Percentiles rank a stretch among this genome's conserved stretches.
Evolutionary conservation across 2,113 vertebrate species (phyloP).

Genomic region (Rattus rattus): DNA sequence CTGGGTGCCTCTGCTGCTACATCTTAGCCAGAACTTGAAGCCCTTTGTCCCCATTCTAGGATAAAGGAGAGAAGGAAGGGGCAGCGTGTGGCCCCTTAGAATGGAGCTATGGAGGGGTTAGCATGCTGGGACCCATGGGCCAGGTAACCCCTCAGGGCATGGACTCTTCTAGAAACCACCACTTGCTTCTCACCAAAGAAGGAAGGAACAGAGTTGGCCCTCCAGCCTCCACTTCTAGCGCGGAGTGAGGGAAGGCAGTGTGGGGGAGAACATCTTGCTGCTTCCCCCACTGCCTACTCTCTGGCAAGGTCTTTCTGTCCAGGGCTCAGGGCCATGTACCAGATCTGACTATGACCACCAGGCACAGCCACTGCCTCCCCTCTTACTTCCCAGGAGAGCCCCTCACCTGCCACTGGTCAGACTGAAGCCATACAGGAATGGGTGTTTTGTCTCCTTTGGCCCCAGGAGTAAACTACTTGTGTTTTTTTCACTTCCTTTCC

Average conservation of each 20-base stretch:
- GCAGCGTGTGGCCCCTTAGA: background rate
- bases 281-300: background rate
- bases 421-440: conserved; percentile 76
- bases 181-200: conserved; percentile 56
- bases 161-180: conserved; percentile 5
- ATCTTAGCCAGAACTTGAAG: conserved; percentile 66
- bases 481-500: conserved; percentile 68
- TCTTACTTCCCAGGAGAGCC: conserved; percentile 33
- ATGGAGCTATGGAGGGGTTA: background rate
- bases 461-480: conserved; percentile 68
- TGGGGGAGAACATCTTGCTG: background rate
- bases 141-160: background rate
- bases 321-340: conserved; percentile 1
- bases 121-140: background rate
- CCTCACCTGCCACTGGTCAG: conserved; percentile 34
- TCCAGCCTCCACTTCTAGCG: background rate
- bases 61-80: conserved; percentile 6
- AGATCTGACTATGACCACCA: background rate
- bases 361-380: conserved; percentile 42
- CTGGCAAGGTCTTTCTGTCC: conserved; percentile 32
- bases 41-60: conserved; percentile 37
- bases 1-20: conserved; percentile 58
- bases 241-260: background rate
- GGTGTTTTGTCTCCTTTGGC: conserved; percentile 40
- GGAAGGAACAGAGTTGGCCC: conserved; percentile 33